Evolutionary conservation across 2,797 vertebrate species (phyloP).

Genomic region (Phylloscopus collybita): DNA sequence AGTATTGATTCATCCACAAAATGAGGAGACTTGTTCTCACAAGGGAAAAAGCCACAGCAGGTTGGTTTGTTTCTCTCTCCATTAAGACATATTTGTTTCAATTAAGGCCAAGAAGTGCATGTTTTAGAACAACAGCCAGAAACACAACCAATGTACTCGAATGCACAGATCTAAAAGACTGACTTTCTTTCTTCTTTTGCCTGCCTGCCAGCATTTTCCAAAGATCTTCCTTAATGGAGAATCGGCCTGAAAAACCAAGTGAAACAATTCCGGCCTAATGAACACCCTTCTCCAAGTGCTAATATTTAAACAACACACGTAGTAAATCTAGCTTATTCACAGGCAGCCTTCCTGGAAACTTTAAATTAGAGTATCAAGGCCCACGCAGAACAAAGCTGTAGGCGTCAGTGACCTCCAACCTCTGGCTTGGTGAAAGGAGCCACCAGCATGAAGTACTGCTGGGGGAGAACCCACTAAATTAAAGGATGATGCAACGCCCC

Average conservation of each 20-base stretch:
- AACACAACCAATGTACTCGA: conserved; percentile 39
- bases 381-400: conserved; percentile 59
- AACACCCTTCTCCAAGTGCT: conserved; percentile 68
- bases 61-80: conserved; percentile 25
- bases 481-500: not conserved
- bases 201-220: conserved; percentile 57
- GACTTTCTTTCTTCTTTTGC: conserved; percentile 39
- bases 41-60: conserved; percentile 36
- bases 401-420: conserved; percentile 16
- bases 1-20: conserved; percentile 65
- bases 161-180: conserved; percentile 55
- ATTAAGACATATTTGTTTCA: conserved; percentile 54
- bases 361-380: conserved; percentile 72
- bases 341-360: conserved; percentile 64
- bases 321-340: conserved; percentile 57
- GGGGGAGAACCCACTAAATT: not conserved
- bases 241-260: conserved; percentile 57
- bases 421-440: conserved; percentile 28
- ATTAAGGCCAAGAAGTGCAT: conserved; percentile 63
- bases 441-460: conserved; percentile 17
- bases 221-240: conserved; percentile 73
- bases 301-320: conserved; percentile 58
- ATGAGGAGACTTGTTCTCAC: not conserved
- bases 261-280: conserved; percentile 76
- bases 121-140: conserved; percentile 63